These are phyloP conservation scores for Propithecus deckenii DNA, from an alignment of 2,797 vertebrate species.

Conservation along the genomic window DNA sequence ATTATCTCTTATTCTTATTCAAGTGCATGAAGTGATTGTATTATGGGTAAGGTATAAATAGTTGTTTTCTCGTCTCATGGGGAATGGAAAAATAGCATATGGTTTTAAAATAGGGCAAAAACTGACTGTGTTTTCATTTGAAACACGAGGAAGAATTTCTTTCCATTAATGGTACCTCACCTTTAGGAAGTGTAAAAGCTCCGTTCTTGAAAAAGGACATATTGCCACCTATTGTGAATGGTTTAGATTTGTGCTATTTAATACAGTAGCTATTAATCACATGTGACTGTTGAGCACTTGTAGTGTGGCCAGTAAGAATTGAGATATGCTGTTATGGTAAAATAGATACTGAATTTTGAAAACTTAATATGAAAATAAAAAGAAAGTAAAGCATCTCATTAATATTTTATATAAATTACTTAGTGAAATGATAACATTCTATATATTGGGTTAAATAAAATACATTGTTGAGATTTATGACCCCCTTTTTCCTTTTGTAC, in stretches of 20 bases:
- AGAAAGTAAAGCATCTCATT: background rate
- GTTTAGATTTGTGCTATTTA: background rate
- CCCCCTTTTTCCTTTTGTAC: background rate
- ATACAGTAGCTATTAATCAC: background rate
- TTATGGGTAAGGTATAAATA: background rate
- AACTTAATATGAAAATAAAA: background rate
- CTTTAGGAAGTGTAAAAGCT: background rate
- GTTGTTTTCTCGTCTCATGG: background rate
- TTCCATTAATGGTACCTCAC: background rate
- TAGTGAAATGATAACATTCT: background rate
- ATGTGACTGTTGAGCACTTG: background rate
- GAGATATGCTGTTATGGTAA: background rate
- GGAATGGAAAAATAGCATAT: background rate
- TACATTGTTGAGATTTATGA: background rate
- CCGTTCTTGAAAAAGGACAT: background rate
- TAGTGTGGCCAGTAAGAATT: background rate
- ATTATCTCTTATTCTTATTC: background rate
- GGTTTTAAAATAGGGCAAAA: background rate
- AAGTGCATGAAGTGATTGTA: background rate
- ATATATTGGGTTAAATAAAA: background rate
- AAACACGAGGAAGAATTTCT: background rate
- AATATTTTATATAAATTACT: background rate
- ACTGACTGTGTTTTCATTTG: background rate
- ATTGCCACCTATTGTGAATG: background rate
- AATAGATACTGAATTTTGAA: background rate